A percentile compares a stretch with the other conserved stretches of the same genome.
These are phyloP conservation scores for Hetaerina titia DNA, from an alignment of 2,888 invertebrate species.

Conservation along the genomic window DNA sequence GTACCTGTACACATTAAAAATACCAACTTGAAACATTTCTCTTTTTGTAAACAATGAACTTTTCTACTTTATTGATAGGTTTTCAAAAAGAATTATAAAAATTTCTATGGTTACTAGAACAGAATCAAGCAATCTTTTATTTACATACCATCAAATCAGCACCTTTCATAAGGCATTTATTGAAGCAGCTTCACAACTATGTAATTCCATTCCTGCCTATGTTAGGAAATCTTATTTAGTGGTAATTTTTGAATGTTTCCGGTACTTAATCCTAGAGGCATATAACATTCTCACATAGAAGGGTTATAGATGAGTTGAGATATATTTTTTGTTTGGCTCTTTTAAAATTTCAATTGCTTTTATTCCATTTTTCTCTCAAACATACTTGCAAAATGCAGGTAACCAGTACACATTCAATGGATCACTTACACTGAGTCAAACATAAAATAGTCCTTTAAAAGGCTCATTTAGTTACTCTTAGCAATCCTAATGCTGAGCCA, in stretches of 20 bases:
- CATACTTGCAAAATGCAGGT: slow-evolving; percentile 42
- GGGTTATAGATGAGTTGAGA: background rate
- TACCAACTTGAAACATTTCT: too few species aligned
- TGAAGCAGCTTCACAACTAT: background rate
- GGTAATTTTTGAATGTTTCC: background rate
- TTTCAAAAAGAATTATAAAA: too few species aligned
- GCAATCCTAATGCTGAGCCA: background rate
- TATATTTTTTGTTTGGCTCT: background rate
- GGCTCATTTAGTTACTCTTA: background rate
- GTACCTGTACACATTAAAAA: too few species aligned
- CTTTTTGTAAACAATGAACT: too few species aligned
- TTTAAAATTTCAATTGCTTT: background rate
- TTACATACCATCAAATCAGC: too few species aligned
- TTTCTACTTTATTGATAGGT: too few species aligned
- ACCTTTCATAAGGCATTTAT: background rate
- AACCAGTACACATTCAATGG: slow-evolving; percentile 36
- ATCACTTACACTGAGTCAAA: slow-evolving; percentile 21
- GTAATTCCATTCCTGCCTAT: background rate
- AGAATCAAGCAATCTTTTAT: too few species aligned
- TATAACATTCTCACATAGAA: background rate
- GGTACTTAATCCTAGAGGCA: background rate
- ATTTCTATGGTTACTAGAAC: too few species aligned
- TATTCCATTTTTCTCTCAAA: slow-evolving; percentile 19
- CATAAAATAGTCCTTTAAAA: slow-evolving; percentile 3
- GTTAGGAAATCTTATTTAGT: background rate